These are phyloP conservation scores for Tiphia femorata DNA, from an alignment of 2,888 invertebrate genomes.

Conservation along the genomic window DNA sequence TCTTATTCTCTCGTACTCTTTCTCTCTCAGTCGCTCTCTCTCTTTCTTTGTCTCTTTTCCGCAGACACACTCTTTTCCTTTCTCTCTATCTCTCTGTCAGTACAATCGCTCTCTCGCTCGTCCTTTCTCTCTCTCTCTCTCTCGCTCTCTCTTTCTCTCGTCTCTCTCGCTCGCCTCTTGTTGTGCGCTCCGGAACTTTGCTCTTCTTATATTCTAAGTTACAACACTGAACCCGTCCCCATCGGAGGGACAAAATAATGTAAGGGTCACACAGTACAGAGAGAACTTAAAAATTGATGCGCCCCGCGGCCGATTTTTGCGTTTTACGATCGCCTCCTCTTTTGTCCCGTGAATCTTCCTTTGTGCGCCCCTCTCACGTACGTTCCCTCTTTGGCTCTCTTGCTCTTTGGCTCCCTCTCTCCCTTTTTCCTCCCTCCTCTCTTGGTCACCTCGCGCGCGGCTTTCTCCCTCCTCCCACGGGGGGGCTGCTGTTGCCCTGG, in stretches of 20 bases:
- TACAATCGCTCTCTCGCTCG: too few relatives aligned
- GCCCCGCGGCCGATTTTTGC: conserved; percentile 19
- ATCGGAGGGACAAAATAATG: conserved; percentile 64
- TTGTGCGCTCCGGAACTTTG: conserved; percentile 58
- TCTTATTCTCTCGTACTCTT: conserved; percentile 1
- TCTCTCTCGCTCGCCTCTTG: conserved; percentile 29
- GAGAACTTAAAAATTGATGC: conserved; percentile 54
- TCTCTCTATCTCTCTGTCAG: conserved; percentile 15
- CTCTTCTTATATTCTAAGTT: conserved; percentile 64
- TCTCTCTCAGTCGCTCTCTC: background rate
- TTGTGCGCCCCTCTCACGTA: conserved; percentile 10
- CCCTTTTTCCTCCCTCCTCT: background rate
- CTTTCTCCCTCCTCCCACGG: conserved; percentile 20
- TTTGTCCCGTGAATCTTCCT: conserved; percentile 1
- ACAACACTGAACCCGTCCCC: conserved; percentile 67
- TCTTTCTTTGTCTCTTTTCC: conserved; percentile 15
- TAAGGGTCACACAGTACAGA: conserved; percentile 62
- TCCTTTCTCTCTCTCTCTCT: conserved; percentile 28
- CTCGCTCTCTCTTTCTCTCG: conserved; percentile 15
- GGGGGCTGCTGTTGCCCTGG: too few relatives aligned
- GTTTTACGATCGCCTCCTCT: conserved; percentile 31
- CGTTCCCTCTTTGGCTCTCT: conserved; percentile 2
- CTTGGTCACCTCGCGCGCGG: conserved; percentile 12
- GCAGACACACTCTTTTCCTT: conserved; percentile 27
- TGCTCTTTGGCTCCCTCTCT: conserved; percentile 2